Evolutionary conservation across 2,888 invertebrate genomes (phyloP), one percentile per base, ranked within the genome.

Genomic region (Eupeodes latifasciatus): DNA sequence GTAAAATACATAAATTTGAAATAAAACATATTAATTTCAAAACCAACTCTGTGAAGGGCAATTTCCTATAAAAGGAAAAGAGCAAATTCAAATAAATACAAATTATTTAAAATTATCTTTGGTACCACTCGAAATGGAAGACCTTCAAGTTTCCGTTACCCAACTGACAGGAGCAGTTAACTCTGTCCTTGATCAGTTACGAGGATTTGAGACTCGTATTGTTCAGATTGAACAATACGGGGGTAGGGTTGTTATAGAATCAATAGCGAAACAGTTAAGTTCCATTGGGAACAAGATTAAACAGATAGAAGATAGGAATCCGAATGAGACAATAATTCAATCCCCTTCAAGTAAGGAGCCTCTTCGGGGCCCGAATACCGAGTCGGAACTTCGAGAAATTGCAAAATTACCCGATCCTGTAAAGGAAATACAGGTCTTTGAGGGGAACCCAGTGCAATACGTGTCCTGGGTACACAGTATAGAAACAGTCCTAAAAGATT

Each of bases 351-450:
- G 1, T 12, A 40, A 44, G 11, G 40, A 62, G 62, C 62, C 62
- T 44, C 44, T 62, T 44, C 62, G 62, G 11, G 62, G 16, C 11
- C 44, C 62, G 0, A 62, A 44, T 44, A 78, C 69, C 7, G 79
- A 69, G 44, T 40, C 34, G 12, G 80, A 74, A 19, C 47, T 71
- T 2, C 14, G 14, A 4, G 62, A 78, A 34, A 78, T 82, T 11
- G 47, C 74, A 0, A 81, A 71, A 10, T 62, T 89, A 2, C 86
- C 82, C 0, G 89, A 87, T 51, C 74, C 57, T 51, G 82, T 86
- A 12, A 90, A 71, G 10, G 89, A 87, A 7, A 47, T 85, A 2
- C 84, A 84, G 59, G 19, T 66, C 2, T 89, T 89, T 53, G 88
- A 84, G 49, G 84, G 87, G 11, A 77, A 4, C 34, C 19, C 19